These are phyloP conservation scores for Tuta absoluta DNA, from an alignment of 2,888 invertebrate species.

Conservation along the genomic window DNA sequence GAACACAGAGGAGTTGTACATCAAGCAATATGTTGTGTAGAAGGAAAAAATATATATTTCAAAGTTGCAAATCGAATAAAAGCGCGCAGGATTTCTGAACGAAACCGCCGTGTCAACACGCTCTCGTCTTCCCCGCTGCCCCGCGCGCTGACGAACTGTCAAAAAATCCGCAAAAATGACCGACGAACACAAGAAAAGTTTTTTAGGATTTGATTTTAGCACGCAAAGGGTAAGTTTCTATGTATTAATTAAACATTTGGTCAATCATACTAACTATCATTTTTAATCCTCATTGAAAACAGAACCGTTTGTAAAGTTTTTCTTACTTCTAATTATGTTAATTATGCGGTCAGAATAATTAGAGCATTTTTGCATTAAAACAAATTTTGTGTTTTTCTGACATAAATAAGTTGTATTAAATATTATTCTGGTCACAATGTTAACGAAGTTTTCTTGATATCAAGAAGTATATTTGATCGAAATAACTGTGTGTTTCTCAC, in stretches of 20 bases:
- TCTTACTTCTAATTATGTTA: conserved; percentile 14
- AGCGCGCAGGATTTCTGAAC: conserved; percentile 48
- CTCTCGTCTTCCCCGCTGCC: conserved; percentile 37
- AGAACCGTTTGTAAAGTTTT: neutral
- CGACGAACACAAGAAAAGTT: conserved; percentile 78
- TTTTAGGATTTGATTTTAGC: conserved; percentile 92
- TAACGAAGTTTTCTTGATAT: neutral
- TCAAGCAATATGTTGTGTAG: too few species aligned
- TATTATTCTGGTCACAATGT: neutral
- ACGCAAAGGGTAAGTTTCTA: conserved; percentile 90
- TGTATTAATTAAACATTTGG: neutral
- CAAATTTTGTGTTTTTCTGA: neutral
- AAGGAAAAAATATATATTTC: too few species aligned
- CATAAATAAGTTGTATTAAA: neutral
- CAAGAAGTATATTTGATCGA: neutral
- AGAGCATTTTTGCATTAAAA: neutral
- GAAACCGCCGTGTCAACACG: conserved; percentile 38
- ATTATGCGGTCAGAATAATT: conserved; percentile 24
- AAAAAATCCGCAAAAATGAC: conserved; percentile 64
- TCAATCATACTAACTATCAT: neutral
- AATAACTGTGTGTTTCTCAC: too few species aligned
- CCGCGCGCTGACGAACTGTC: conserved; percentile 54
- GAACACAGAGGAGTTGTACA: too few species aligned
- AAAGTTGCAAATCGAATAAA: too few species aligned
- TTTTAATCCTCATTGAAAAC: neutral